Evolutionary conservation across 2,888 invertebrate species (phyloP), one percentile per base, ranked within the genome.

Genomic region (Conistra vaccinii): DNA sequence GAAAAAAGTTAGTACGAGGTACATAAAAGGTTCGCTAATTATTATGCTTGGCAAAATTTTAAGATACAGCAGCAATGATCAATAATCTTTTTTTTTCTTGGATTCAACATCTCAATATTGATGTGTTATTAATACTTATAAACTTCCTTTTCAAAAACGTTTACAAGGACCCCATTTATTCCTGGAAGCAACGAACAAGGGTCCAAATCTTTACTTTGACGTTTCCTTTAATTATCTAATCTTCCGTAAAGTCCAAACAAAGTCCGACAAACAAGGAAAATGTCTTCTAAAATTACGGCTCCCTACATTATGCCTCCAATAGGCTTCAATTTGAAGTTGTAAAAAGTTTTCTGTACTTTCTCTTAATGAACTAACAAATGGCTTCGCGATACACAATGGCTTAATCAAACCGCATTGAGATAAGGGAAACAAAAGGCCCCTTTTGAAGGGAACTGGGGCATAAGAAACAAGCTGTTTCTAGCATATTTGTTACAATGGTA

Each of bases 361-460:
- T 87, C 83, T 87, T 90, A 94, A 93, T 93, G 92, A 93, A 91
- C 90, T 92, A 92, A 94, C 92, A 92, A 94, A 94, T 92, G 93
- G 91, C 90, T 92, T 91, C 90, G 88, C 91, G 90, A 93, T 93
- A 94, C 90, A 94, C 94, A 94, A 93, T 94, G 92, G 91, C 92
- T 94, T 93, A 93, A 94, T 94, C 93, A 94, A 93, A 92, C 93
- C 92, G 90, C 92, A 92, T 93, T 93, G 92, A 93, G 94, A 94
- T 94, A 94, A 94, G 90, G 92, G 91, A 92, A 91, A 94, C 94
- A 94, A 94, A 93, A 91, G 94, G 89, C 90, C 91, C 90, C 85
- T 89, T 89, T 85, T 79, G 71, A 62, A 65, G 51, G 58, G 62
- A 29, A 42, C 2, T 32, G 72, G 70, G 85, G 58, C 51, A 77